These are phyloP conservation scores for Himalopsyche kuldschensis DNA, from an alignment of 2,888 invertebrate genomes.

Conservation along the genomic window DNA sequence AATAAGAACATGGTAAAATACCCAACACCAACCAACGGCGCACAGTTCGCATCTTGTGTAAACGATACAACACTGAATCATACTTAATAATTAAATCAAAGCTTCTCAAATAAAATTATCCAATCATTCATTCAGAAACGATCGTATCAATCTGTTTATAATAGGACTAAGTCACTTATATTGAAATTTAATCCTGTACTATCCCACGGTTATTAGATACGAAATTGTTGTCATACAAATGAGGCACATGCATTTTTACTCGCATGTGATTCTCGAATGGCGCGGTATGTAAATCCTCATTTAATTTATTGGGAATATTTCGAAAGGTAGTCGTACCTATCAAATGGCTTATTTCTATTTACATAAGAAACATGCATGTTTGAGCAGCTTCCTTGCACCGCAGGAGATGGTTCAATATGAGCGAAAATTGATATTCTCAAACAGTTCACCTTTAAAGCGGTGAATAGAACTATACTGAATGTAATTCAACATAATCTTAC, in stretches of 20 bases:
- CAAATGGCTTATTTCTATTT: not conserved
- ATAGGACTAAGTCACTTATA: not conserved
- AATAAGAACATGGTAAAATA: too few species aligned
- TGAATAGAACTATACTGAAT: too few species aligned
- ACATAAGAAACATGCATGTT: not conserved
- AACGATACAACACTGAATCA: too few species aligned
- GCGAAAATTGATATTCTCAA: not conserved
- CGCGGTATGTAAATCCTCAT: not conserved
- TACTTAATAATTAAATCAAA: too few species aligned
- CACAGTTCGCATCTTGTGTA: too few species aligned
- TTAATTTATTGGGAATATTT: not conserved
- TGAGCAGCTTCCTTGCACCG: not conserved
- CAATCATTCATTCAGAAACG: not conserved
- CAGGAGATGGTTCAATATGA: not conserved
- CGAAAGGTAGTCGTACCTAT: not conserved
- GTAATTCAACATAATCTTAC: too few species aligned
- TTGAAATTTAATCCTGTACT: not conserved
- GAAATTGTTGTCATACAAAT: not conserved
- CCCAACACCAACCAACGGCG: too few species aligned
- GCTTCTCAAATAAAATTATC: not conserved
- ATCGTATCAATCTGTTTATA: not conserved
- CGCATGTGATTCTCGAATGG: not conserved
- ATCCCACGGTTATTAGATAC: not conserved
- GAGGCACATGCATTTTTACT: not conserved
- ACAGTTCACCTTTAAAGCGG: not conserved